phyloP scores from a whole-genome alignment of 2,888 invertebrate genomes.

The Sminthurinus aureus region DNA sequence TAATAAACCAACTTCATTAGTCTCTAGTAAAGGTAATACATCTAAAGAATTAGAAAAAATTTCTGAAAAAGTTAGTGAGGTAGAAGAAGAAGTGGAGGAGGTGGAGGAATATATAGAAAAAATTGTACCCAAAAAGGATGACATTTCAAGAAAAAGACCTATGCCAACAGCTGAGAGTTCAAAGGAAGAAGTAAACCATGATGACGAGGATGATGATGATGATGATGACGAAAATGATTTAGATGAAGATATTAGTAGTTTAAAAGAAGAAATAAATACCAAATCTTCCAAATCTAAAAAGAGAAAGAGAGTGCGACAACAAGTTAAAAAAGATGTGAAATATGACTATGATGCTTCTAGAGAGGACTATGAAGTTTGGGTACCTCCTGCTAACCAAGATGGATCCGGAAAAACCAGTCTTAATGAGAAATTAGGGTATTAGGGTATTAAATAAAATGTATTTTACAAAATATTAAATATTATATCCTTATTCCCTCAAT shows the following conservation, averaged over 20 bases:
- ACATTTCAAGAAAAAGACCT: not conserved
- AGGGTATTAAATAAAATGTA: slow-evolving; percentile 41
- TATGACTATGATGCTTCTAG: slow-evolving; percentile 61
- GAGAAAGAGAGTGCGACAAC: slow-evolving; percentile 4
- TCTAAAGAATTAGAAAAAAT: not conserved
- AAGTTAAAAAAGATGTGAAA: slow-evolving; percentile 33
- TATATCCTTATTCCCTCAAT: not conserved
- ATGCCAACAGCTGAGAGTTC: not conserved
- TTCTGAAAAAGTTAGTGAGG: slow-evolving; percentile 31
- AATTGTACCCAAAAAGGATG: not conserved
- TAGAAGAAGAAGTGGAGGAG: slow-evolving; percentile 14
- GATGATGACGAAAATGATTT: not conserved
- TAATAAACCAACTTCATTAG: not conserved
- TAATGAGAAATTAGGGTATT: slow-evolving; percentile 82
- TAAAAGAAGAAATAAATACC: not conserved
- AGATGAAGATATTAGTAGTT: not conserved
- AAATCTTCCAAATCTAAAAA: slow-evolving; percentile 18
- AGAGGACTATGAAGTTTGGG: slow-evolving; percentile 77
- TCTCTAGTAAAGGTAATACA: not conserved
- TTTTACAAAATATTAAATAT: not conserved
- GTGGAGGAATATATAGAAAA: slow-evolving; percentile 23
- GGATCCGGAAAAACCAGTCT: slow-evolving; percentile 80
- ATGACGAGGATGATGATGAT: not conserved
- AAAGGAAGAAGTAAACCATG: not conserved
- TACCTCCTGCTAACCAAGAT: slow-evolving; percentile 76